Evolutionary conservation across 2,797 vertebrate species (phyloP).

Genomic region (Danionella dracula): DNA sequence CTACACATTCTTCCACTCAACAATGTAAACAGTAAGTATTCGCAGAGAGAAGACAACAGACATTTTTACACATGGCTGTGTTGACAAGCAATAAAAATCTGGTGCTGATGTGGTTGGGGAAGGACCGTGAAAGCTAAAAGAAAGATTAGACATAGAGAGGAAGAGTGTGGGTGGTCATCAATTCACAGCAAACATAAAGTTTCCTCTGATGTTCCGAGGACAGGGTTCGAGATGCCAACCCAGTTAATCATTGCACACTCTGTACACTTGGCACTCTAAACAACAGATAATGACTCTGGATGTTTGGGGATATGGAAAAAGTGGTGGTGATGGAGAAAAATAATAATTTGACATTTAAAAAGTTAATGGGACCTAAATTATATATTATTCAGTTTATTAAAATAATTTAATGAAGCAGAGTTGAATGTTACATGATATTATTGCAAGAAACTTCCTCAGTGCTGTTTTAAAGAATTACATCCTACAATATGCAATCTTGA

Average conservation of each 20-base stretch:
- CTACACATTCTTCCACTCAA: background rate
- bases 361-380: too few relatives aligned
- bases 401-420: too few relatives aligned
- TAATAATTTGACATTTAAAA: too few relatives aligned
- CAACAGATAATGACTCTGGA: conserved; percentile 10
- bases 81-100: background rate
- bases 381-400: too few relatives aligned
- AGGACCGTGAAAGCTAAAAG: background rate
- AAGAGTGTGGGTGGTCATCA: background rate
- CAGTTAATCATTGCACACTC: conserved; percentile 68
- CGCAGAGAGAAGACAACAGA: background rate
- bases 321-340: too few relatives aligned
- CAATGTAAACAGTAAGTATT: background rate
- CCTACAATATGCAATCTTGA: too few relatives aligned
- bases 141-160: background rate
- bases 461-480: too few relatives aligned
- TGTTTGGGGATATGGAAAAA: background rate
- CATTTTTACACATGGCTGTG: background rate
- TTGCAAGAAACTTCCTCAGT: too few relatives aligned
- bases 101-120: background rate
- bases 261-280: conserved; percentile 37
- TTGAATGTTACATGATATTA: too few relatives aligned
- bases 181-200: background rate
- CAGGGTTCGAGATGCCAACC: conserved; percentile 51
- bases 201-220: conserved; percentile 3